Percentiles rank a stretch among this genome's conserved stretches.
phyloP scores from a whole-genome alignment of 2,113 vertebrate genomes.

The Phylloscopus whistleri region DNA sequence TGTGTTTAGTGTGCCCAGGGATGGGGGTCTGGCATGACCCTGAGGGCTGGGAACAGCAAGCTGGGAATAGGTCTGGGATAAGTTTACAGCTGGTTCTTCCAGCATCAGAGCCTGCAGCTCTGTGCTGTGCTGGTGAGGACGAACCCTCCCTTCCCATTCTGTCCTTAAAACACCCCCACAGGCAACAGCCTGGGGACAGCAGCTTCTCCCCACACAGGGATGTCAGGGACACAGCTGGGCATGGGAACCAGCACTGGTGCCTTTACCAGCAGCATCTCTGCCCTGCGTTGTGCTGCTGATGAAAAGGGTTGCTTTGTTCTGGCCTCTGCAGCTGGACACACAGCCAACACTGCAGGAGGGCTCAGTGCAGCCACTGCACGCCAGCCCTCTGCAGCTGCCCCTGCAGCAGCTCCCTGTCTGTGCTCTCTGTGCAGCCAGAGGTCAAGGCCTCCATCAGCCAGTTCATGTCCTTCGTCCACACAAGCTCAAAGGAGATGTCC shows the following conservation, averaged over 20 bases:
- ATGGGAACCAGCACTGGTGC: neutral
- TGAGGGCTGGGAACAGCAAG: neutral
- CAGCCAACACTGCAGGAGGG: neutral
- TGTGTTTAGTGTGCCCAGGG: accelerated
- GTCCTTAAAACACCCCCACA: neutral
- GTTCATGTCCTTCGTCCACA: conserved; percentile 77
- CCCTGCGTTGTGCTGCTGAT: accelerated
- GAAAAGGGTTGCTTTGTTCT: neutral
- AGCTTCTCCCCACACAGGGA: neutral
- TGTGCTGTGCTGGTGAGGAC: accelerated
- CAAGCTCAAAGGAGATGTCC: conserved; percentile 76
- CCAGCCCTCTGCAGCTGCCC: accelerated
- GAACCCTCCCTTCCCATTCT: neutral
- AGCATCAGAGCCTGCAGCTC: neutral
- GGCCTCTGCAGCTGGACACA: neutral
- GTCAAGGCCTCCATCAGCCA: conserved; percentile 76
- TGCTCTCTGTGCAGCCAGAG: conserved; percentile 36
- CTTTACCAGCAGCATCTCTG: accelerated
- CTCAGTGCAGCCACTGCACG: neutral
- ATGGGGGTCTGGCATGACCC: neutral
- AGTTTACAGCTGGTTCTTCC: neutral
- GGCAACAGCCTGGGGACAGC: neutral
- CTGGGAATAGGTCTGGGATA: neutral
- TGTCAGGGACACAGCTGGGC: neutral
- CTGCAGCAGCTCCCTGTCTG: neutral